phyloP scores from a whole-genome alignment of 1,140 invertebrate species.

The Panagrolaimus sp. region DNA sequence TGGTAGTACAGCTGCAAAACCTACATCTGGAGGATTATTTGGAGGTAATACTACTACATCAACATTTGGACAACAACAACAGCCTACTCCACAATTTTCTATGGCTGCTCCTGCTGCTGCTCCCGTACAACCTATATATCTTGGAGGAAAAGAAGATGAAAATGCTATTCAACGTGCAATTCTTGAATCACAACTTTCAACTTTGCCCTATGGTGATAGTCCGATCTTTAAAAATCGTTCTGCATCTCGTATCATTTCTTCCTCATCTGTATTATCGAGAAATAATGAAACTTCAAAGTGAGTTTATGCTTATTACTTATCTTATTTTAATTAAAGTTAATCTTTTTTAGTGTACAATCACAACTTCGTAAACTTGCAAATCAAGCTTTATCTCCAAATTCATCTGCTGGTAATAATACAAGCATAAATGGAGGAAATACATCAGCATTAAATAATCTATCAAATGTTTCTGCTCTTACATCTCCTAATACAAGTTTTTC shows the following conservation, averaged over 20 bases:
- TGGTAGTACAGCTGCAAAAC: slow-evolving; percentile 1
- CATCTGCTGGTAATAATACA: background rate
- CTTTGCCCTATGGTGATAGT: slow-evolving; percentile 37
- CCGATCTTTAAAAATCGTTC: slow-evolving; percentile 16
- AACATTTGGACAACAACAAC: background rate
- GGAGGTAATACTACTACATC: background rate
- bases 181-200: slow-evolving; percentile 34
- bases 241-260: background rate
- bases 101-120: background rate
- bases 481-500: slow-evolving; percentile 5
- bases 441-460: background rate
- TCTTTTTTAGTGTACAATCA: slow-evolving; percentile 3
- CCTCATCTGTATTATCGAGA: slow-evolving; percentile 15
- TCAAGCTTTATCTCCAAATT: background rate
- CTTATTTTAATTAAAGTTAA: background rate
- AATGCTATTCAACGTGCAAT: slow-evolving; percentile 28
- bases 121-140: slow-evolving; percentile 2
- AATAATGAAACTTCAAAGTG: background rate
- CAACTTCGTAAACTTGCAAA: slow-evolving; percentile 17
- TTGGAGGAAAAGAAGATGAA: slow-evolving; percentile 17
- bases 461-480: background rate
- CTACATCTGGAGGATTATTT: background rate
- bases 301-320: background rate
- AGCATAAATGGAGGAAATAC: background rate
- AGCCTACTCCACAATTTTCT: no score